Conservation (phyloP, 64 coral and sea anemone species). For the Acropora yongei region DNA sequence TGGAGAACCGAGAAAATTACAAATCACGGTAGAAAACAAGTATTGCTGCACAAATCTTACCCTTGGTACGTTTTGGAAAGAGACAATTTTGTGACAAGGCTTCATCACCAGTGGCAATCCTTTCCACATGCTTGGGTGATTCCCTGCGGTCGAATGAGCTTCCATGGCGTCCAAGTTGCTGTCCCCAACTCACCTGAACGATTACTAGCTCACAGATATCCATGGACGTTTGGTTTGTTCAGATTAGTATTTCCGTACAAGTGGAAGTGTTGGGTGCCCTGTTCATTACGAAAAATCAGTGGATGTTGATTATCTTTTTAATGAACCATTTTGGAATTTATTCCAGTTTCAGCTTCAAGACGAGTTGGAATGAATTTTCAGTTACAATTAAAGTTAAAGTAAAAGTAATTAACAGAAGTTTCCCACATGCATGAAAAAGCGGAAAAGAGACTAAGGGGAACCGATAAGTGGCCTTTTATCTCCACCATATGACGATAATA, state of each 20-base stretch:
- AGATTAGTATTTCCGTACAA: slow-evolving; percentile 79
- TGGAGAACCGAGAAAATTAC: slow-evolving; percentile 55
- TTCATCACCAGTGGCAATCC: slow-evolving; percentile 62
- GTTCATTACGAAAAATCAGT: slow-evolving; percentile 54
- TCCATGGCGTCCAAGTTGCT: slow-evolving; percentile 63
- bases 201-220: slow-evolving; percentile 66
- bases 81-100: slow-evolving; percentile 65
- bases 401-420: too few species aligned
- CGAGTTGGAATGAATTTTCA: too few species aligned
- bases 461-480: too few species aligned
- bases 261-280: slow-evolving; percentile 94
- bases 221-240: slow-evolving; percentile 56
- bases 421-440: too few species aligned
- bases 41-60: slow-evolving; percentile 71
- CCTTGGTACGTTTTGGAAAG: slow-evolving; percentile 50
- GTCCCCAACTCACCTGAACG: slow-evolving; percentile 66
- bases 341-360: too few species aligned
- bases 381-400: too few species aligned
- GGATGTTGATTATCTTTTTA: slow-evolving; percentile 5
- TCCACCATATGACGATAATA: too few species aligned
- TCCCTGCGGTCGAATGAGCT: slow-evolving; percentile 63
- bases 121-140: slow-evolving; percentile 74
- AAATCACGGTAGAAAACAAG: slow-evolving; percentile 46
- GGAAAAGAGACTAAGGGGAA: too few species aligned
- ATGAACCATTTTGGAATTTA: too few species aligned